phyloP scores from a whole-genome alignment of 2,113 vertebrate genomes.

The Polypterus senegalus region DNA sequence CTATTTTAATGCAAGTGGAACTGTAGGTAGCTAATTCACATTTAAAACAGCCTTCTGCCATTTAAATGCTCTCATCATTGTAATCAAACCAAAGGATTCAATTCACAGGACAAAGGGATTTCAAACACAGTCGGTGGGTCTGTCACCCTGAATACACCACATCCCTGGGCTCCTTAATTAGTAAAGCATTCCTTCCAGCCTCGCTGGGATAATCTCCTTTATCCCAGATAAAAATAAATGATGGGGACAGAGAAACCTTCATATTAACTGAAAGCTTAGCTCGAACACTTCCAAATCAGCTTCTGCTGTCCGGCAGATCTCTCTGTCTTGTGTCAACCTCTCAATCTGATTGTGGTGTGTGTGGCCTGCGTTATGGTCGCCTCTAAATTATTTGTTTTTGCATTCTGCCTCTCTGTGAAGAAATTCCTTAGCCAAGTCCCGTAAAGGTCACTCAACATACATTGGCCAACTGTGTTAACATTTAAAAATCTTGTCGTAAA shows the following conservation, averaged over 20 bases:
- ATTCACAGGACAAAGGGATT: slow-evolving; percentile 31
- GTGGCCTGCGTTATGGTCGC: too few species aligned
- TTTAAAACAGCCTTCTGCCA: slow-evolving; percentile 11
- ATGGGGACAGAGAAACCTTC: not conserved
- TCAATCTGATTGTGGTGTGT: too few species aligned
- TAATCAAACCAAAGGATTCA: slow-evolving; percentile 21
- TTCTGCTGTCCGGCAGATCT: not conserved
- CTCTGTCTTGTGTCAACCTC: too few species aligned
- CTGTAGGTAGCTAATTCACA: slow-evolving; percentile 17
- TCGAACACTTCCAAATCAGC: not conserved
- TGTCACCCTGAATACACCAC: slow-evolving; percentile 23
- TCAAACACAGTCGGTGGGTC: slow-evolving; percentile 23
- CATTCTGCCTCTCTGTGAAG: too few species aligned
- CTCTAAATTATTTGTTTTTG: too few species aligned
- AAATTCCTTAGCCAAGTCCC: too few species aligned
- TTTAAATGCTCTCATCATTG: slow-evolving; percentile 21
- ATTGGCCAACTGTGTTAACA: too few species aligned
- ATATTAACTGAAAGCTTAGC: not conserved
- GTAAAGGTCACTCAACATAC: too few species aligned
- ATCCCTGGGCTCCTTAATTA: slow-evolving; percentile 15
- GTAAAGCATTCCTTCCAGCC: slow-evolving; percentile 11
- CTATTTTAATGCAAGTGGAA: slow-evolving; percentile 4
- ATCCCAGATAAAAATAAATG: slow-evolving; percentile 19
- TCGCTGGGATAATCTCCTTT: slow-evolving; percentile 20
- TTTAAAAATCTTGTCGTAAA: too few species aligned